Conservation (phyloP, 2,113 vertebrate genomes). For the Python bivittatus region DNA sequence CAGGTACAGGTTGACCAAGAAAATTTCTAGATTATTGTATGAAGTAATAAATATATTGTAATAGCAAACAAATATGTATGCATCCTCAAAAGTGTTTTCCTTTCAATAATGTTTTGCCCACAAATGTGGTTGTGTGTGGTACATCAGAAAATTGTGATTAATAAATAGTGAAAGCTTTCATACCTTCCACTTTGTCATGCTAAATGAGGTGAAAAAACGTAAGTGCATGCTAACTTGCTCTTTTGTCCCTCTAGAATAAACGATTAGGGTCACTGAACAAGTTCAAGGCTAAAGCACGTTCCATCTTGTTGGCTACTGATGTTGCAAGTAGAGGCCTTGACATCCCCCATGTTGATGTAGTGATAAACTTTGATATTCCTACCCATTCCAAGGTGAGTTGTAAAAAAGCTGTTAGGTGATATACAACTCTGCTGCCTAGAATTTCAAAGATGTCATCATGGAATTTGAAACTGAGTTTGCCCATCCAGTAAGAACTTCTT, state of each 20-base stretch:
- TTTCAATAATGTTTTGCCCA: not conserved
- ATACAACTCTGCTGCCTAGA: not conserved
- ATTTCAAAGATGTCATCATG: too few relatives aligned
- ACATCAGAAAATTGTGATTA: not conserved
- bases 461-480: not conserved
- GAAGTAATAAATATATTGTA: not conserved
- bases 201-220: not conserved
- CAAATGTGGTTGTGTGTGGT: not conserved
- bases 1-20: constrained; percentile 78
- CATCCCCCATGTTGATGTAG: constrained; percentile 96
- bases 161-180: not conserved
- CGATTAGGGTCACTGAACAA: constrained; percentile 94
- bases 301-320: constrained; percentile 93
- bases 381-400: constrained; percentile 93
- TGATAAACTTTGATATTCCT: constrained; percentile 98
- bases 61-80: not conserved
- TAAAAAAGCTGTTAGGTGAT: not conserved
- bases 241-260: constrained; percentile 82
- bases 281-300: constrained; percentile 95
- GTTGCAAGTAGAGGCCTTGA: constrained; percentile 96
- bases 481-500: not conserved
- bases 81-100: not conserved
- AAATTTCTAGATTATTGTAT: not conserved
- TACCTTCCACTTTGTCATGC: not conserved
- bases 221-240: not conserved